Conservation (phyloP, 2,113 vertebrate genomes). For the Brienomyrus longianalis region DNA sequence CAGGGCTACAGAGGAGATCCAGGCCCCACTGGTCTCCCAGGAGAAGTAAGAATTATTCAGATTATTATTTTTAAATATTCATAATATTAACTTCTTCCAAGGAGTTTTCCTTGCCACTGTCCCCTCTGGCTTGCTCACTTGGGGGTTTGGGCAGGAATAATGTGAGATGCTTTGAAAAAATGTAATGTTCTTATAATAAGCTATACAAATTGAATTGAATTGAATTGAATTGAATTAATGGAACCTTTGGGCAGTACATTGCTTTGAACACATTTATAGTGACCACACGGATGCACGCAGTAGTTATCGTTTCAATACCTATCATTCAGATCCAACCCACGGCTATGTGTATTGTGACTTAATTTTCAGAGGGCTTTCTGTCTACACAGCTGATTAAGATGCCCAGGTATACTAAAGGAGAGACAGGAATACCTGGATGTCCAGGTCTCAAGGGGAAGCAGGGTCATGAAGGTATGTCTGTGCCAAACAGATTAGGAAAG, state of each 20-base stretch:
- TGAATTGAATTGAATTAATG: no score
- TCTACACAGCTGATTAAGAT: constrained; percentile 32
- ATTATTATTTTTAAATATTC: not conserved
- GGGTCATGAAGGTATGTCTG: constrained; percentile 22
- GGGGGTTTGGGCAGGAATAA: not conserved
- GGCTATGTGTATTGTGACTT: not conserved
- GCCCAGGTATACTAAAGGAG: constrained; percentile 33
- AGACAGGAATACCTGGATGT: not conserved
- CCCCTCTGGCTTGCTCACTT: not conserved
- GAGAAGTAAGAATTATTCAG: constrained; percentile 47
- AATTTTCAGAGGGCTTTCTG: not conserved
- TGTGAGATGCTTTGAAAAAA: not conserved
- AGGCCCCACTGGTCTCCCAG: constrained; percentile 47
- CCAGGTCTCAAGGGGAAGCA: constrained; percentile 13
- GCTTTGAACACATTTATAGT: not conserved
- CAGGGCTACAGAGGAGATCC: constrained; percentile 54
- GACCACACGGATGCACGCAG: not conserved
- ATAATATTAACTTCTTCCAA: not conserved
- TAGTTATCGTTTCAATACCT: not conserved
- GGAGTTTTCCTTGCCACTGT: not conserved
- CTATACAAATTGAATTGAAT: no score
- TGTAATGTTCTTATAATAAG: no score
- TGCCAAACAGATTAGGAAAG: not conserved
- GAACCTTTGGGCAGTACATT: not conserved
- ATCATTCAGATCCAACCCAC: not conserved